phyloP scores from a whole-genome alignment of 2,888 invertebrate species.

The Drosophila parthenogenetica region DNA sequence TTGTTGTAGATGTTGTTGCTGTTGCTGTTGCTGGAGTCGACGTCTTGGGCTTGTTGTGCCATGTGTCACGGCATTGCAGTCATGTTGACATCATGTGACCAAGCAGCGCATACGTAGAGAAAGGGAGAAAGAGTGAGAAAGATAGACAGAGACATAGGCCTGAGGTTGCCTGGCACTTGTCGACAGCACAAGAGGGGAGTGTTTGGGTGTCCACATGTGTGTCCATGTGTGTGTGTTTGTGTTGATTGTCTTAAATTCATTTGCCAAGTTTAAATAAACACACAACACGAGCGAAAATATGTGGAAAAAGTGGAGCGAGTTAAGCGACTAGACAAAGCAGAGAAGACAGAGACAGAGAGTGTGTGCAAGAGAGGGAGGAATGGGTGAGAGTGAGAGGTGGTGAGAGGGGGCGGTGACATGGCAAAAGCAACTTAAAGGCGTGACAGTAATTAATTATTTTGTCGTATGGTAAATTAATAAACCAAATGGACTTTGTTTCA shows the following conservation, averaged over 20 bases:
- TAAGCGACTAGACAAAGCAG: slow-evolving; percentile 68
- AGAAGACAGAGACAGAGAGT: slow-evolving; percentile 11
- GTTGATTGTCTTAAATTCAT: slow-evolving; percentile 84
- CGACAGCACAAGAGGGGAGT: slow-evolving; percentile 42
- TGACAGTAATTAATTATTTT: slow-evolving; percentile 86
- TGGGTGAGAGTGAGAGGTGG: not conserved
- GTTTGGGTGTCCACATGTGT: slow-evolving; percentile 64
- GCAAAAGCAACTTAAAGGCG: slow-evolving; percentile 83
- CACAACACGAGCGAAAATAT: slow-evolving; percentile 71
- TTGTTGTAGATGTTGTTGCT: slow-evolving; percentile 5
- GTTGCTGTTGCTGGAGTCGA: slow-evolving; percentile 41
- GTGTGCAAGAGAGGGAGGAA: not conserved
- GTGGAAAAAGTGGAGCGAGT: slow-evolving; percentile 75
- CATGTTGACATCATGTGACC: slow-evolving; percentile 78
- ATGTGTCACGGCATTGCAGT: slow-evolving; percentile 80
- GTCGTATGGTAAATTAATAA: slow-evolving; percentile 82
- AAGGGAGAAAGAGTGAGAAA: slow-evolving; percentile 3
- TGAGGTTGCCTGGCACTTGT: slow-evolving; percentile 65
- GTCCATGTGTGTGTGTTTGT: slow-evolving; percentile 52
- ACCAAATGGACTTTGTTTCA: slow-evolving; percentile 81
- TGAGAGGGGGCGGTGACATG: slow-evolving; percentile 34
- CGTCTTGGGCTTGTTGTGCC: slow-evolving; percentile 80
- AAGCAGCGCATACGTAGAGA: slow-evolving; percentile 19
- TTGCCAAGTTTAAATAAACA: slow-evolving; percentile 81
- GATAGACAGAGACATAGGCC: slow-evolving; percentile 31